Base-by-base conservation (phyloP, 1,140 invertebrate genomes). In the Bombus balteatus region DNA sequence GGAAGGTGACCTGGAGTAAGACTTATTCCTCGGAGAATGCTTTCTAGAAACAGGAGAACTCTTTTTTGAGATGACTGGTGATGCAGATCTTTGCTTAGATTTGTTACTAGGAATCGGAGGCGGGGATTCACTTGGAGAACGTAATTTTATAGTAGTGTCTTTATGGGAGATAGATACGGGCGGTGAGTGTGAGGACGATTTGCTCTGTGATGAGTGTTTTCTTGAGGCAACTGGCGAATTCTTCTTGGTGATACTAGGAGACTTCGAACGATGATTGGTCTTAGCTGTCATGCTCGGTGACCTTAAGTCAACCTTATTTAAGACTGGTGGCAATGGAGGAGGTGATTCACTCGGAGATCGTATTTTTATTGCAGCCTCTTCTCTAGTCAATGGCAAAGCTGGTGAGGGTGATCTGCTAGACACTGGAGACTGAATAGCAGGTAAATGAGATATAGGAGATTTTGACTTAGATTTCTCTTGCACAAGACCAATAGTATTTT, bases 361-460 rank as follows among this genome's bases (percentile, higher is more conserved):
- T n/a, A 94, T 90, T 37, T 91, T 94, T 34, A 93, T 92, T 22
- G 92, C 90, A 32, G 93, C 92, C 28, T 94, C 93, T 39, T 93
- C 92, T 77, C 93, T 88, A 0, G 92, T 93, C 5, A 94, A 82
- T 25, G 93, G 93, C 13, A 94, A 82, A 12, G 93, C 93, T 0
- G 93, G 93, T 0, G 93, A 94, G 1, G 93, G 93, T 10, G 93
- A 94, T 75, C 93, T 90, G 47, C 93, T 94, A 0, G 91, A 93
- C 2, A 93, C 89, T 28, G 92, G 92, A 1, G 91, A 92, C 65
- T 92, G 88, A 37, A 92, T 89, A 37, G 87, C 86, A 59, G 87
- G 90, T 12, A 83, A 87, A 43, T 89, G 59, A 81, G 28, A 73
- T 43, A 70, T 86, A 78, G 73, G 86, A 37, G 88, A 88, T 12